Base-by-base conservation (phyloP, 2,797 vertebrate genomes). In the Tokudaia muenninki region DNA sequence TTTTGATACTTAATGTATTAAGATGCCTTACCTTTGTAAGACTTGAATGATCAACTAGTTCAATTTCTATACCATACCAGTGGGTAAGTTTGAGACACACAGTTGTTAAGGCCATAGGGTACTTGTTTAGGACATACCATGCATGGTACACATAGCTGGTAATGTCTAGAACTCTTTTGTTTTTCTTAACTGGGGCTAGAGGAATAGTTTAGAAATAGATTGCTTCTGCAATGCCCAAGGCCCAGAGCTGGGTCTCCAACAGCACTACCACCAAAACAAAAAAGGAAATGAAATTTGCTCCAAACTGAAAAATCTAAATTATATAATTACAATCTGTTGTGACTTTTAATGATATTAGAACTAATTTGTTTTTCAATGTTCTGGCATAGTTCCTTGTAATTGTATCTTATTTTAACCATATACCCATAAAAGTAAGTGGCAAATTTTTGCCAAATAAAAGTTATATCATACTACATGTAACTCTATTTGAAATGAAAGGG, bases 331-430 rank as follows among this genome's bases (percentile, higher is more conserved):
- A 81, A 37, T 77, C n/a, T 82, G 9, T 92, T 57, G 78, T 87
- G 16, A 55, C 86, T 86, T 91, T 93, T 75, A 84, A 26, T 78
- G 59, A n/a, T 92, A 41, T 90, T 92, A 82, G 47, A 77, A 95
- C 12, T 91, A 75, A 80, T 57, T 87, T 92, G 82, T 86, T 89
- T 94, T 88, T 47, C 13, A 6, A 2, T 78, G 6, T 82, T 90
- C 29, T 97, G 29, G 1, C n/a, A 81, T 65, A 9, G 29, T 82
- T 63, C 4, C 61, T n/a, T 94, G 6, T 91, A 90, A 83, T 77
- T 97, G 0, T 82, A 50, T 96, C 34, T 77, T 22, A 80, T 93
- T 96, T 91, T 93, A 72, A 92, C 31, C 78, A 96, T 89, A 89
- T 91, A 63, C 6, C 21, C 29, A 37, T 93, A 83, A 84, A 70